A percentile compares a stretch with the other conserved stretches of the same genome.
These are phyloP conservation scores for Invenusta paracnida DNA, from an alignment of 2,888 invertebrate genomes.

Conservation along the genomic window DNA sequence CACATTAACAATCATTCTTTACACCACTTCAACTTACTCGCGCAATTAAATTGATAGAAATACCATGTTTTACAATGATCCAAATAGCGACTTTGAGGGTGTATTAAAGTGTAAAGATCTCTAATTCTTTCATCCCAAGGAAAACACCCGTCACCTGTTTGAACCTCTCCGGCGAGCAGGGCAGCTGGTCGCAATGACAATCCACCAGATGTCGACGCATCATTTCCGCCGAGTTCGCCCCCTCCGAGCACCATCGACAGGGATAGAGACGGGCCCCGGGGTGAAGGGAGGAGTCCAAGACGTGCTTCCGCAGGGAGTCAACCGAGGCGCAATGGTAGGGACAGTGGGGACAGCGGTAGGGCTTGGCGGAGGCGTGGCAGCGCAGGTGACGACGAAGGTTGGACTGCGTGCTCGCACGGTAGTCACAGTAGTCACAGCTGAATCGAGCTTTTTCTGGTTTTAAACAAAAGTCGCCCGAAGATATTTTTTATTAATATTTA, in stretches of 20 bases:
- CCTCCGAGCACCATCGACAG: slow-evolving; percentile 30
- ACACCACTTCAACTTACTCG: too few species aligned
- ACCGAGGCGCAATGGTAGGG: slow-evolving; percentile 3
- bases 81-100: too few species aligned
- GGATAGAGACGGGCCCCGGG: slow-evolving; percentile 31
- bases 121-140: too few species aligned
- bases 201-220: not conserved
- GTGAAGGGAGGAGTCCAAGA: slow-evolving; percentile 37
- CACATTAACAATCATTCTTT: too few species aligned
- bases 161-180: not conserved
- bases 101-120: too few species aligned
- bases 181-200: not conserved
- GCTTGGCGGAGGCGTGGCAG: slow-evolving; percentile 38
- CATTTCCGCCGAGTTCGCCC: not conserved
- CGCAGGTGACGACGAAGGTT: slow-evolving; percentile 41
- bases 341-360: slow-evolving; percentile 43
- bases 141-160: too few species aligned
- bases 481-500: too few species aligned
- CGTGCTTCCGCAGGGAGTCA: slow-evolving; percentile 39
- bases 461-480: not conserved
- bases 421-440: slow-evolving; percentile 42
- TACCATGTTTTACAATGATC: too few species aligned
- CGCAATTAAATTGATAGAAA: too few species aligned
- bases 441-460: not conserved
- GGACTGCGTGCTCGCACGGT: slow-evolving; percentile 35